These are phyloP conservation scores for Archips xylosteana DNA, from an alignment of 2,888 invertebrate species.

Conservation along the genomic window DNA sequence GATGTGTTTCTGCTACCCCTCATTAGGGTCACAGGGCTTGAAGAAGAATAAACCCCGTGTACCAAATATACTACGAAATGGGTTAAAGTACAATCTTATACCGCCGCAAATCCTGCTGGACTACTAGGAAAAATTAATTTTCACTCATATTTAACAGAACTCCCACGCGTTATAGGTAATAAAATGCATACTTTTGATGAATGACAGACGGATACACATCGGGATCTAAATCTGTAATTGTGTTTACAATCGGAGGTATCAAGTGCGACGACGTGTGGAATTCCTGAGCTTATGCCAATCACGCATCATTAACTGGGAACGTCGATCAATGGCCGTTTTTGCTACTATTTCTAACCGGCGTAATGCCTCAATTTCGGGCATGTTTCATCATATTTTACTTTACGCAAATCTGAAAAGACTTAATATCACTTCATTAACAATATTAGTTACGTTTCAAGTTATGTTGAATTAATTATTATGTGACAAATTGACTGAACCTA, in stretches of 20 bases:
- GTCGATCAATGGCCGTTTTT: slow-evolving; percentile 14
- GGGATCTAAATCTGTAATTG: slow-evolving; percentile 23
- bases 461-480: too few species aligned
- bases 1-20: too few species aligned
- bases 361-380: background rate
- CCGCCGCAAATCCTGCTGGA: background rate
- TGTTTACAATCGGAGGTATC: slow-evolving; percentile 34
- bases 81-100: background rate
- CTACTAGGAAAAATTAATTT: background rate
- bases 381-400: background rate
- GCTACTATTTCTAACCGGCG: slow-evolving; percentile 12
- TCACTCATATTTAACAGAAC: background rate
- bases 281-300: slow-evolving; percentile 34
- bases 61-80: background rate
- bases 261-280: slow-evolving; percentile 25
- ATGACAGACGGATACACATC: slow-evolving; percentile 37
- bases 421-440: too few species aligned
- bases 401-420: background rate
- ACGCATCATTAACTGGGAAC: slow-evolving; percentile 28
- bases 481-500: too few species aligned
- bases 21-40: too few species aligned
- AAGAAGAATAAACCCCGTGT: too few species aligned
- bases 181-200: slow-evolving; percentile 24
- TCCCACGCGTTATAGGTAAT: slow-evolving; percentile 9
- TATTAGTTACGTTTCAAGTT: too few species aligned